Base-by-base conservation (phyloP, 2,113 vertebrate genomes). In the Tinamus guttatus region DNA sequence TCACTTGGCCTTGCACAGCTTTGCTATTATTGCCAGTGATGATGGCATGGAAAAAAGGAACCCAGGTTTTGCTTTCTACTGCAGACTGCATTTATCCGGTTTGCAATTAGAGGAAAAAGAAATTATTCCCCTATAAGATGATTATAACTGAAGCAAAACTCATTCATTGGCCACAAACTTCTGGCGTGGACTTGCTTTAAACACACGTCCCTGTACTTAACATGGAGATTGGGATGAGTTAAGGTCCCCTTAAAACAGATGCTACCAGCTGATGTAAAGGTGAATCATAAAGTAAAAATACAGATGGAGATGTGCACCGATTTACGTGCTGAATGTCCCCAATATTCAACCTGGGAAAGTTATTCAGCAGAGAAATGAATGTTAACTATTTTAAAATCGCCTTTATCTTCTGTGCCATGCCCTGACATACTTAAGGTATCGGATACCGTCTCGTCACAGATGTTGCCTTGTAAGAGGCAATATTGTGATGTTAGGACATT, bases 341-440 rank as follows among this genome's bases (percentile, higher is more conserved):
- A 63, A 38, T 97, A 85, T 68, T 85, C 94, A 94, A 79, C 91
- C 8, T 74, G 78, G 87, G 78, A 94, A 96, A 95, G 71, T 95
- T 24, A 80, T 74, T 89, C 84, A 74, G 93, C 75, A 85, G 89
- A 13, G n/a, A 95, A 94, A 94, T 96, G 79, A 95, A 73, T 5
- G 40, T 21, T 73, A 91, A 87, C 96, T 95, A 95, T 97, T 97
- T 94, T 85, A 96, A 82, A 96, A 91, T 82, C 82, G 84, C 70
- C 84, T 95, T 91, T 85, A 96, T 87, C 81, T 97, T 97, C 93
- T 93, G 91, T 82, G 87, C 84, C 93, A 45, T 21, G 93, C 91
- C 96, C 96, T 96, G 96, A 96, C 95, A 97, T 24, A 97, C 91
- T 96, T 96, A 89, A 76, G 81, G 19, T 22, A 73, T 63, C 75